A percentile compares a stretch with the other conserved stretches of the same genome.
Conservation (phyloP, 2,888 invertebrate genomes). For the Drosophila longiperda region DNA sequence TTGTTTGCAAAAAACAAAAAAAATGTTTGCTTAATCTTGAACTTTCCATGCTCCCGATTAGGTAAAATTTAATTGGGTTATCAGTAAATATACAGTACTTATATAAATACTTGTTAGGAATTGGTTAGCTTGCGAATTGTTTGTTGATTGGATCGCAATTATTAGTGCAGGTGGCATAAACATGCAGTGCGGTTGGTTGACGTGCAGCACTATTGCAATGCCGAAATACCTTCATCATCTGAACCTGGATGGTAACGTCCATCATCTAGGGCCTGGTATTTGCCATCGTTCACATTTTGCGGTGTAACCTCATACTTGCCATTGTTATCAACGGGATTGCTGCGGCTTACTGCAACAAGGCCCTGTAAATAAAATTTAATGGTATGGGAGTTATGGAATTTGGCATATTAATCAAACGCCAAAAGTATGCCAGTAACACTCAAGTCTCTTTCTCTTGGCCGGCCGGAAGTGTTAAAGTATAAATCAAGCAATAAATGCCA, state of each 20-base stretch:
- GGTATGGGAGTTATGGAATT: slow-evolving; percentile 9
- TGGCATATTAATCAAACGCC: slow-evolving; percentile 23
- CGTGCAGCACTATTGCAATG: slow-evolving; percentile 40
- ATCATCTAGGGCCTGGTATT: slow-evolving; percentile 73
- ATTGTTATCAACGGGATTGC: slow-evolving; percentile 71
- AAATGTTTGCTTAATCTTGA: slow-evolving; percentile 53
- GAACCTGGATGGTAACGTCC: slow-evolving; percentile 76
- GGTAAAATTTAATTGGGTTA: slow-evolving; percentile 34
- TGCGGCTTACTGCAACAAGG: slow-evolving; percentile 73
- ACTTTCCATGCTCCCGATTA: slow-evolving; percentile 42
- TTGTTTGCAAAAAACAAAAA: slow-evolving; percentile 33
- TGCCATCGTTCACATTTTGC: slow-evolving; percentile 72
- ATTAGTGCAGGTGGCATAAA: slow-evolving; percentile 43
- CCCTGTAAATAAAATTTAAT: slow-evolving; percentile 54
- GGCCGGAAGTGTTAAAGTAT: slow-evolving; percentile 46
- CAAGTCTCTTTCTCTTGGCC: slow-evolving; percentile 32
- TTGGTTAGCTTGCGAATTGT: slow-evolving; percentile 10
- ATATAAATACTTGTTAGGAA: slow-evolving; percentile 30
- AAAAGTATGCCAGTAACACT: slow-evolving; percentile 2
- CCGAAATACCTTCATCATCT: slow-evolving; percentile 81
- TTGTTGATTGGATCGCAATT: slow-evolving; percentile 23
- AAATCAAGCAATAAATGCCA: slow-evolving; percentile 40
- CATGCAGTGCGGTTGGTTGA: slow-evolving; percentile 47
- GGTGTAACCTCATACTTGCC: slow-evolving; percentile 83
- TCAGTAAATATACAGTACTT: slow-evolving; percentile 28